Evolutionary conservation across 2,888 invertebrate species (phyloP).

Genomic region (Zaprionus obscuricornis): DNA sequence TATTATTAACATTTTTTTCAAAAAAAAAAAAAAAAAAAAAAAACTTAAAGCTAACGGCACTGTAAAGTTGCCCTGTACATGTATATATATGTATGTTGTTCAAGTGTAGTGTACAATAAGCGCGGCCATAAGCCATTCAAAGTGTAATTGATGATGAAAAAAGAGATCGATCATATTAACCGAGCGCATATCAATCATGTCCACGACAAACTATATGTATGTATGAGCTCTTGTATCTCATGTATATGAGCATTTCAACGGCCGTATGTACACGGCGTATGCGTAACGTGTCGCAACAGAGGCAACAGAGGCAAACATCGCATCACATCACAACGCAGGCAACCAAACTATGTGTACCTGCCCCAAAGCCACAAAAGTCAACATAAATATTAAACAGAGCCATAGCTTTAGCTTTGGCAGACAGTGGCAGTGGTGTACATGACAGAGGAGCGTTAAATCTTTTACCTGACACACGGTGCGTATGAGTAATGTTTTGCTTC

Average conservation of each 20-base stretch:
- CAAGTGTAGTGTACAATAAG: constrained; percentile 56
- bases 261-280: constrained; percentile 56
- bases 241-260: constrained; percentile 15
- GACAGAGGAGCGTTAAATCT: constrained; percentile 25
- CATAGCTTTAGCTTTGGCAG: constrained; percentile 11
- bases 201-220: constrained; percentile 76
- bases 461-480: constrained; percentile 56
- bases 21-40: constrained; percentile 50
- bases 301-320: constrained; percentile 17
- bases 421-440: neutral
- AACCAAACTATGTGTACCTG: constrained; percentile 36
- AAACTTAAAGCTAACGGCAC: constrained; percentile 59
- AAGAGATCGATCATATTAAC: constrained; percentile 77
- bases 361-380: constrained; percentile 57
- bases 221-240: constrained; percentile 27
- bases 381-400: constrained; percentile 60
- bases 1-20: constrained; percentile 62
- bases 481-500: constrained; percentile 69
- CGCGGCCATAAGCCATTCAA: constrained; percentile 65
- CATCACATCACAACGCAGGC: constrained; percentile 12
- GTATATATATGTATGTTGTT: too few species aligned
- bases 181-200: constrained; percentile 77
- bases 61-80: constrained; percentile 10
- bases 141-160: constrained; percentile 76
- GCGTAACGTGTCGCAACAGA: constrained; percentile 74